Base-by-base conservation (phyloP, 2,888 invertebrate genomes). In the Periphyllus acericola region DNA sequence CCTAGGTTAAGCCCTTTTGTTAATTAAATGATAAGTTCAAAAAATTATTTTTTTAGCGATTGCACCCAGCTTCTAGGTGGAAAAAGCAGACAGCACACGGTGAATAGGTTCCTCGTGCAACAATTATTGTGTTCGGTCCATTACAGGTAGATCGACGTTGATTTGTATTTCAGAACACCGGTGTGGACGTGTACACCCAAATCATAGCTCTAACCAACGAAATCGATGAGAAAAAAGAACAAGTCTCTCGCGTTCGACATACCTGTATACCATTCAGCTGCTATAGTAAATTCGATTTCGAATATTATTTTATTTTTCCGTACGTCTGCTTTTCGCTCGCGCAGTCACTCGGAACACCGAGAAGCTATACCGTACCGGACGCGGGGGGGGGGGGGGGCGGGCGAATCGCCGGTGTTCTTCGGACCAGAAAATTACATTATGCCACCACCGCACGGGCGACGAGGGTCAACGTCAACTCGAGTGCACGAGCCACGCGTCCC, bases 401-500 rank as follows among this genome's bases (percentile, higher is more conserved):
- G 32, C 68, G 83, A 82, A 55, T n/a, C 9, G 46, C n/a, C 55
- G 11, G 83, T 55, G 74, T 83, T 34, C 83, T 83, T 36, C 74
- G 60, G 60, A 74, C 83, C 74, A 60, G 83, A 83, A 83, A 83
- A 75, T 83, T 60, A 83, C 55, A 83, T 83, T 83, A 83, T 74
- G 21, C 55, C 83, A 19, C n/a, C 68, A 29, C 29, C 68, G 36
- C 74, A 74, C 74, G 21, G 21, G 68, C 32, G 74, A 74, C 83
- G 36, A 36, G 46, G 74, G 66, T 72, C 8, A 46, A 52, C 71
- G 25, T 71, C 46, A 40, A 32, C 32, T 82, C 71, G 46, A 32
- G 3, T 36, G 46, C 29, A 3, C 34, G 19, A 1, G 19, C 72
- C 34, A 34, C 3, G 19, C 34, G 74, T 36, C 29, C 29, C 46